Evolutionary conservation across 2,113 vertebrate species (phyloP), one percentile per base, ranked within the genome.

Genomic region (Phainopepla nitens): DNA sequence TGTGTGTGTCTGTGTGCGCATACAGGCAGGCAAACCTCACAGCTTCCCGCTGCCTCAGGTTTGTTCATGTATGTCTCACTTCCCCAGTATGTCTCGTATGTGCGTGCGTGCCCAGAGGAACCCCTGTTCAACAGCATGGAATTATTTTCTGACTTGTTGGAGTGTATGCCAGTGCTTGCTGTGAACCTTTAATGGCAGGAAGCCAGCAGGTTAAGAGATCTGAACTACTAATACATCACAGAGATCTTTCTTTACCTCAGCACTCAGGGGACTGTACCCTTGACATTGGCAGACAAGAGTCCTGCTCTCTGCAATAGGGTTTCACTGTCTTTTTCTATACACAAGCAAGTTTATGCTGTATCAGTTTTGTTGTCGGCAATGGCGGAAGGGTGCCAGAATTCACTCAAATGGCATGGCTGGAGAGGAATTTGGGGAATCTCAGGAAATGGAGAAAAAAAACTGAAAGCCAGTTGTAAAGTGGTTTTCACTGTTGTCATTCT

Each of bases 381-480:
- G 62, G 76, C 61, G 93, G 90, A 82, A 95, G 56, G 69, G 79
- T 94, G 90, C 75, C 77, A 94, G 72, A 93, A 96, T 89, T 95
- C 90, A 87, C 79, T 89, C 89, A 73, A 93, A 93, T 94, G 58
- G 71, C 72, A 87, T 79, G 64, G 80, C 31, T 88, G 78, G 81
- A 92, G 25, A 76, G 23, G 79, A 95, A 90, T 77, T 56, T 71
- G 29, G 47, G 39, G 39, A 94, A 53, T 70, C 81, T 95, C 65
- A 75, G 82, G 88, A 94, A 61, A 84, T 15, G 3, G 60, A 88
- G 51, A n/a, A 92, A 82, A 82, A 82, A 80, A 93, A n/a, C 13
- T 58, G 78, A 89, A 96, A 91, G 87, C 75, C 87, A 96, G 93
- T 95, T 87, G 53, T 53, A 60, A 87, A 84, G 66, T 47, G 53